Conservation (phyloP, 2,888 invertebrate genomes). For the Homarus gammarus region DNA sequence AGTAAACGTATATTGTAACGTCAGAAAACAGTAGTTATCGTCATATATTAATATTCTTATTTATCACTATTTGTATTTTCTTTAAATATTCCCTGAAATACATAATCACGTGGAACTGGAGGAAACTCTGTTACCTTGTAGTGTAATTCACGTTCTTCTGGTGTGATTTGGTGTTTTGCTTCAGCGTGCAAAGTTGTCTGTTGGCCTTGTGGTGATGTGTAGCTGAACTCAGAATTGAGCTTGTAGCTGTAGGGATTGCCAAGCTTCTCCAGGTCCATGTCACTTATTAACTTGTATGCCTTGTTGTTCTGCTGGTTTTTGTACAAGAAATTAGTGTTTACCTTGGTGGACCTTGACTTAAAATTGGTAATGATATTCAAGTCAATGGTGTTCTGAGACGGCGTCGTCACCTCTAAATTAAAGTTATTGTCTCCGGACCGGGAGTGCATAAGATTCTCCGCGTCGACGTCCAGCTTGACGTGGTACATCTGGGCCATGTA, state of each 20-base stretch:
- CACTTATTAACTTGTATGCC: constrained; percentile 23
- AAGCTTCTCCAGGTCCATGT: background rate
- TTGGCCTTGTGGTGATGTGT: constrained; percentile 9
- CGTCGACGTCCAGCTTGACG: background rate
- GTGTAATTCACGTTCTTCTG: constrained; percentile 14
- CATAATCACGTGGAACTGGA: too few relatives aligned
- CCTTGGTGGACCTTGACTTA: background rate
- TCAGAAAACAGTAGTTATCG: background rate
- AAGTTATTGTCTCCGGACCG: background rate
- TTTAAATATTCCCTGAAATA: too few relatives aligned
- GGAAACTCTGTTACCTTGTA: background rate
- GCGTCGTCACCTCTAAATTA: background rate
- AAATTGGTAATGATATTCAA: background rate
- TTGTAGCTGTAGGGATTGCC: constrained; percentile 16
- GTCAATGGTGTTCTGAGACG: background rate
- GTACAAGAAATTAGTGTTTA: background rate
- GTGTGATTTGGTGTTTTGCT: constrained; percentile 1
- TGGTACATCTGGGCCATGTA: background rate
- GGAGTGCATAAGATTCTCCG: background rate
- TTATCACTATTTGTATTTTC: background rate
- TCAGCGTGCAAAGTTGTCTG: background rate
- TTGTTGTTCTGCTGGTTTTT: constrained; percentile 8
- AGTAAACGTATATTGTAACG: background rate
- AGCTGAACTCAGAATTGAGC: background rate
- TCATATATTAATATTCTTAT: background rate